Percentiles rank a stretch among this genome's conserved stretches.
Conservation (phyloP, 1,140 invertebrate genomes). For the Hylaeus volcanicus region DNA sequence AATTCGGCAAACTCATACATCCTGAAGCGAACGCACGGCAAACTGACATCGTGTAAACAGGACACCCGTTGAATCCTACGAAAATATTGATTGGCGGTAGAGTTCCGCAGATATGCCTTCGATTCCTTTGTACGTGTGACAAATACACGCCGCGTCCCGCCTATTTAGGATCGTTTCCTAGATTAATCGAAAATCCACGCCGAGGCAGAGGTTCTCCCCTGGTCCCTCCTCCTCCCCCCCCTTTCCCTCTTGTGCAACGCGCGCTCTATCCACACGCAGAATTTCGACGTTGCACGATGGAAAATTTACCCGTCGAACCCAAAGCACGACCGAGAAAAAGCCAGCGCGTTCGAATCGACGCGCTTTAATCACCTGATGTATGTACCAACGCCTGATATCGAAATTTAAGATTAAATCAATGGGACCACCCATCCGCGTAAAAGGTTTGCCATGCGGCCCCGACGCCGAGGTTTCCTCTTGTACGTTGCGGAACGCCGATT, state of each 20-base stretch:
- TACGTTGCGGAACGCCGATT: background rate
- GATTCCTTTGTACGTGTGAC: constrained; percentile 62
- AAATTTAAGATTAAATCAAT: constrained; percentile 44
- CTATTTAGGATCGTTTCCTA: constrained; percentile 51
- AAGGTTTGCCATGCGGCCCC: background rate
- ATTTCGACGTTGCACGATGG: background rate
- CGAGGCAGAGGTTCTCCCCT: background rate
- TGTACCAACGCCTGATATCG: constrained; percentile 2
- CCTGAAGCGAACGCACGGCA: constrained; percentile 69
- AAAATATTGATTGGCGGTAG: constrained; percentile 68
- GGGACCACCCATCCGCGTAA: background rate
- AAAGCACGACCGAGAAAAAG: background rate
- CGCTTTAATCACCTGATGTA: constrained; percentile 38
- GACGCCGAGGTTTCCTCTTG: constrained; percentile 9
- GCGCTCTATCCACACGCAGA: background rate
- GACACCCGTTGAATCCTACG: constrained; percentile 68
- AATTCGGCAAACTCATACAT: constrained; percentile 75
- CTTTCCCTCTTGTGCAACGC: no score
- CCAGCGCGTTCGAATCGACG: background rate
- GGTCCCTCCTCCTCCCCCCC: no score
- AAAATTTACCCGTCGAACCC: background rate
- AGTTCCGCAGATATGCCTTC: constrained; percentile 61
- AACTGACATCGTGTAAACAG: constrained; percentile 70
- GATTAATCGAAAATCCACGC: constrained; percentile 47
- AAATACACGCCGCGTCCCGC: constrained; percentile 50